phyloP scores from a whole-genome alignment of 2,888 invertebrate genomes.

The Drosophila nigricruria region DNA sequence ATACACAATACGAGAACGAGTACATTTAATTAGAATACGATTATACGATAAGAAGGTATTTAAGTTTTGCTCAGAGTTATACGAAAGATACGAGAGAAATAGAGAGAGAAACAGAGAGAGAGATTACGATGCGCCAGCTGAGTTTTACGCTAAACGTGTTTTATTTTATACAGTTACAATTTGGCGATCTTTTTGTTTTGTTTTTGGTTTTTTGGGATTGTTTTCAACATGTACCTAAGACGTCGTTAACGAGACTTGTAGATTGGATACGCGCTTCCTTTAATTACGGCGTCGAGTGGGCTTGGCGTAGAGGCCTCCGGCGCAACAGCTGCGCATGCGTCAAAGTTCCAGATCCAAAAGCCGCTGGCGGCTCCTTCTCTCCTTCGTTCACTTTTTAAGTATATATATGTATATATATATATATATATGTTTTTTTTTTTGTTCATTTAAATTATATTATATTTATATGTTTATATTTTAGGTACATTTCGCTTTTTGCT shows the following conservation, averaged over 20 bases:
- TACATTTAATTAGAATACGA: slow-evolving; percentile 71
- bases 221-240: slow-evolving; percentile 66
- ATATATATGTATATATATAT: slow-evolving; percentile 53
- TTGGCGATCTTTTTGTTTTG: slow-evolving; percentile 37
- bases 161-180: slow-evolving; percentile 54
- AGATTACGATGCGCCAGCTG: slow-evolving; percentile 70
- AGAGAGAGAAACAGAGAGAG: slow-evolving; percentile 12
- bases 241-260: slow-evolving; percentile 37
- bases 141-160: slow-evolving; percentile 67
- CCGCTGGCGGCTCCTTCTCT: slow-evolving; percentile 18
- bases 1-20: slow-evolving; percentile 66
- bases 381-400: slow-evolving; percentile 53
- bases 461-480: slow-evolving; percentile 51
- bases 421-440: slow-evolving; percentile 40
- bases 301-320: slow-evolving; percentile 8
- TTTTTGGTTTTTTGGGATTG: slow-evolving; percentile 14
- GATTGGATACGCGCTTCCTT: slow-evolving; percentile 41
- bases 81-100: slow-evolving; percentile 63
- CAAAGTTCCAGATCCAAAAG: slow-evolving; percentile 35
- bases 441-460: slow-evolving; percentile 56
- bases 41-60: slow-evolving; percentile 48
- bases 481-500: slow-evolving; percentile 36
- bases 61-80: slow-evolving; percentile 66
- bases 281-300: background rate
- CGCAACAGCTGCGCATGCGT: slow-evolving; percentile 55